A percentile compares a stretch with the other conserved stretches of the same genome.
Evolutionary conservation across 2,888 invertebrate genomes (phyloP).

Genomic region (Agonopterix arenella): DNA sequence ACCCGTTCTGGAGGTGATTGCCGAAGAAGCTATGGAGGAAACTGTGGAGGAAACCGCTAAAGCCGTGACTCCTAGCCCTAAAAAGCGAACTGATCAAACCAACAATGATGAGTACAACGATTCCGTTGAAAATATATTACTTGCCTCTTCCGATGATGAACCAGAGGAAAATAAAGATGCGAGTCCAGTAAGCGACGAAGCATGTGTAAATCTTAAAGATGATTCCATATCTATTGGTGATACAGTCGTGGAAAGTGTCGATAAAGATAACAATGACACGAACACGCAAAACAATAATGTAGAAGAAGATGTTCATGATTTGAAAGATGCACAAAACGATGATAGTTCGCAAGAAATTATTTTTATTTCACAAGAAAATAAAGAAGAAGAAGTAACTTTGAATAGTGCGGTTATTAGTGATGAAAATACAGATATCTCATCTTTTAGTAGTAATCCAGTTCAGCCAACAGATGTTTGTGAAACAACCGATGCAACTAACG

Average conservation of each 20-base stretch:
- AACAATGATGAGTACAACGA: conserved; percentile 33
- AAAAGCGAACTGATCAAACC: conserved; percentile 16
- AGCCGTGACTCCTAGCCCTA: conserved; percentile 12
- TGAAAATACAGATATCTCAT: too few species aligned
- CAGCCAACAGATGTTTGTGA: too few species aligned
- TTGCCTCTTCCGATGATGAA: conserved; percentile 51
- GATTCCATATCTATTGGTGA: conserved; percentile 36
- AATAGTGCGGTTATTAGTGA: too few species aligned
- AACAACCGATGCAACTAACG: too few species aligned
- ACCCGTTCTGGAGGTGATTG: background rate
- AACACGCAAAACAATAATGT: background rate
- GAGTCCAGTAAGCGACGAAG: conserved; percentile 2
- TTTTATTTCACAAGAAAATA: too few species aligned
- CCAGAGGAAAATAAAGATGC: conserved; percentile 9
- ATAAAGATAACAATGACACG: background rate
- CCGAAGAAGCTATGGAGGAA: background rate
- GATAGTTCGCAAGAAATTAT: too few species aligned
- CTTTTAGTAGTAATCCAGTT: too few species aligned
- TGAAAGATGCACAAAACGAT: too few species aligned
- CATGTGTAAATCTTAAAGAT: conserved; percentile 33
- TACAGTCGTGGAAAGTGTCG: conserved; percentile 18
- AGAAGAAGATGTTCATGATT: background rate
- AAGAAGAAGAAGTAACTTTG: too few species aligned
- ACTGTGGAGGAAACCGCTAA: conserved; percentile 20
- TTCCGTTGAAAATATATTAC: conserved; percentile 39